Evolutionary conservation across 1,140 invertebrate genomes (phyloP).

Genomic region (Eriosoma lanigerum): DNA sequence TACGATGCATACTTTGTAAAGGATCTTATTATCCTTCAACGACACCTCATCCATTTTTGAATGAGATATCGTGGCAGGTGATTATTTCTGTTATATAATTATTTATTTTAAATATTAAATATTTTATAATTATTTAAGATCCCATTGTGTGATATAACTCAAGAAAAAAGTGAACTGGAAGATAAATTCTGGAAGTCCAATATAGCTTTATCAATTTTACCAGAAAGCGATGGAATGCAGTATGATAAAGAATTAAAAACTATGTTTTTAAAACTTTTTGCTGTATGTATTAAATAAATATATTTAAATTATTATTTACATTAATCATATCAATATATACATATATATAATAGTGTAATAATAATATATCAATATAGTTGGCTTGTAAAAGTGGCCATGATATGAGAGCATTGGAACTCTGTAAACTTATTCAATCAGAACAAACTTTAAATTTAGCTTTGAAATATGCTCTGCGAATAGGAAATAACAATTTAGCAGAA

Average conservation of each 20-base stretch:
- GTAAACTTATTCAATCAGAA: constrained; percentile 76
- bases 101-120: not conserved
- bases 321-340: not conserved
- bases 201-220: constrained; percentile 42
- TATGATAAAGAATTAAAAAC: constrained; percentile 69
- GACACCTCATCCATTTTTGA: constrained; percentile 78
- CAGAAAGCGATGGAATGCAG: constrained; percentile 61
- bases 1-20: constrained; percentile 83
- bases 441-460: constrained; percentile 79
- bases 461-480: constrained; percentile 79
- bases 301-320: not conserved
- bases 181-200: constrained; percentile 67
- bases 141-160: constrained; percentile 78
- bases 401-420: constrained; percentile 81
- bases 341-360: no score
- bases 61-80: constrained; percentile 69
- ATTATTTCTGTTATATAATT: not conserved
- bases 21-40: constrained; percentile 84
- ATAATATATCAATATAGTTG: constrained; percentile 65
- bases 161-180: constrained; percentile 81
- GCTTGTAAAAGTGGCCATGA: constrained; percentile 82
- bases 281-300: constrained; percentile 64
- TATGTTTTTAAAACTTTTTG: constrained; percentile 86
- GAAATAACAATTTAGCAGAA: constrained; percentile 75
- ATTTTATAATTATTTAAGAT: constrained; percentile 62